Evolutionary conservation across 2,888 invertebrate species (phyloP).

Genomic region (Allophyes oxyacanthae): DNA sequence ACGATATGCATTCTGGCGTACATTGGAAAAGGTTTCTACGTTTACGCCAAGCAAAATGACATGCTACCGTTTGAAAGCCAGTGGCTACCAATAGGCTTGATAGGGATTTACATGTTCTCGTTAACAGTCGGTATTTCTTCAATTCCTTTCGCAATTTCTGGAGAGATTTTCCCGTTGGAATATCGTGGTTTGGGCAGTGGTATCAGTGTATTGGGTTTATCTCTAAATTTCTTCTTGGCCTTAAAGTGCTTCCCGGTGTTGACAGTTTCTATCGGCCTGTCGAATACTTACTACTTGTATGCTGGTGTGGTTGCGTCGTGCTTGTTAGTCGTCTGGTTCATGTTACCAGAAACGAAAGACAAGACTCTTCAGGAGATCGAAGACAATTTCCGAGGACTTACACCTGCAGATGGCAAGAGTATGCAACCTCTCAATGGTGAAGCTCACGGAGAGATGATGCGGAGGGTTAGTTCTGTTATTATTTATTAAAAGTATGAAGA

Average conservation of each 20-base stretch:
- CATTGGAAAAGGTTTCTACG: slow-evolving; percentile 84
- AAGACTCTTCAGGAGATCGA: slow-evolving; percentile 91
- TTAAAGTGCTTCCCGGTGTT: slow-evolving; percentile 91
- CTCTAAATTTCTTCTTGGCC: slow-evolving; percentile 91
- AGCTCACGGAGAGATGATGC: slow-evolving; percentile 65
- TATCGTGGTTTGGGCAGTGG: slow-evolving; percentile 91
- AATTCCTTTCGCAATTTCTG: slow-evolving; percentile 92
- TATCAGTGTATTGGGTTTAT: slow-evolving; percentile 90
- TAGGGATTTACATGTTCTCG: slow-evolving; percentile 89
- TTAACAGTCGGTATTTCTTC: slow-evolving; percentile 90
- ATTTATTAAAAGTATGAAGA: slow-evolving; percentile 66
- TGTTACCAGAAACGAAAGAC: slow-evolving; percentile 92
- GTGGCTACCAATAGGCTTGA: slow-evolving; percentile 84
- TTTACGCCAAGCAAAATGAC: slow-evolving; percentile 75
- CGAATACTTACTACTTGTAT: slow-evolving; percentile 90
- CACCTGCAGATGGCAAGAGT: slow-evolving; percentile 66
- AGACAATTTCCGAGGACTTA: slow-evolving; percentile 81
- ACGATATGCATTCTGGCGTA: slow-evolving; percentile 89
- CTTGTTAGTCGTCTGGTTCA: slow-evolving; percentile 87
- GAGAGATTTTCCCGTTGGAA: slow-evolving; percentile 91
- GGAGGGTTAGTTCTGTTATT: slow-evolving; percentile 80
- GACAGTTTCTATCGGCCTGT: slow-evolving; percentile 83
- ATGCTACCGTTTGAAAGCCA: slow-evolving; percentile 74
- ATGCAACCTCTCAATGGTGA: slow-evolving; percentile 69
- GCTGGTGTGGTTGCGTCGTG: slow-evolving; percentile 86